Evolutionary conservation across 2,888 invertebrate species (phyloP).

Genomic region (Tridacna crocea): DNA sequence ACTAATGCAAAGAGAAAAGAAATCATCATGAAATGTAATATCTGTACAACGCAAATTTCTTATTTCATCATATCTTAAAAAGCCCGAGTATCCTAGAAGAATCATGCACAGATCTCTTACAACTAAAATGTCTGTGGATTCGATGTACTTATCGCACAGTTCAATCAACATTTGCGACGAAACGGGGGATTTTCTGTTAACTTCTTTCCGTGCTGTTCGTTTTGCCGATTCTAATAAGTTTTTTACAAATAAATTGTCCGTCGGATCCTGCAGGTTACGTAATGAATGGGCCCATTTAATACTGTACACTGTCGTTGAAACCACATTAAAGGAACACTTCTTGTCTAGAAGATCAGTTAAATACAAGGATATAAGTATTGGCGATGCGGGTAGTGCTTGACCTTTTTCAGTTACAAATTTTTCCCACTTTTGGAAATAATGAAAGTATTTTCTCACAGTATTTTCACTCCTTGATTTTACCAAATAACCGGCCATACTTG

Average conservation of each 20-base stretch:
- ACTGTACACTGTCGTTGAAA: constrained; percentile 26
- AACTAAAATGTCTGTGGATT: constrained; percentile 23
- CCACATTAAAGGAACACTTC: constrained; percentile 27
- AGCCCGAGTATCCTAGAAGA: constrained; percentile 34
- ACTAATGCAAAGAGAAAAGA: background rate
- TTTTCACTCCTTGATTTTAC: constrained; percentile 35
- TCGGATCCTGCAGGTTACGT: background rate
- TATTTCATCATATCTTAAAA: constrained; percentile 31
- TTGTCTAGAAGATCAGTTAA: constrained; percentile 48
- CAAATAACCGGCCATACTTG: constrained; percentile 31
- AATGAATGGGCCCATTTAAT: constrained; percentile 15
- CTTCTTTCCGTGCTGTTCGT: background rate
- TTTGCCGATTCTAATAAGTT: background rate
- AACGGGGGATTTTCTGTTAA: background rate
- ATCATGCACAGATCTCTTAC: constrained; percentile 50
- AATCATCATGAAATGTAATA: background rate
- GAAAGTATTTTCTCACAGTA: constrained; percentile 39
- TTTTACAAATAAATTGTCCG: background rate
- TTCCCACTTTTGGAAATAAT: constrained; percentile 48
- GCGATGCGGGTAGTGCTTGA: constrained; percentile 32
- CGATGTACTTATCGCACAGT: constrained; percentile 4
- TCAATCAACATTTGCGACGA: background rate
- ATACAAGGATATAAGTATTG: constrained; percentile 40
- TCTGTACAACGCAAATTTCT: background rate
- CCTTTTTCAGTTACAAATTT: constrained; percentile 25